phyloP scores from a whole-genome alignment of 1,140 invertebrate genomes.

The Cyclargus thomasi region DNA sequence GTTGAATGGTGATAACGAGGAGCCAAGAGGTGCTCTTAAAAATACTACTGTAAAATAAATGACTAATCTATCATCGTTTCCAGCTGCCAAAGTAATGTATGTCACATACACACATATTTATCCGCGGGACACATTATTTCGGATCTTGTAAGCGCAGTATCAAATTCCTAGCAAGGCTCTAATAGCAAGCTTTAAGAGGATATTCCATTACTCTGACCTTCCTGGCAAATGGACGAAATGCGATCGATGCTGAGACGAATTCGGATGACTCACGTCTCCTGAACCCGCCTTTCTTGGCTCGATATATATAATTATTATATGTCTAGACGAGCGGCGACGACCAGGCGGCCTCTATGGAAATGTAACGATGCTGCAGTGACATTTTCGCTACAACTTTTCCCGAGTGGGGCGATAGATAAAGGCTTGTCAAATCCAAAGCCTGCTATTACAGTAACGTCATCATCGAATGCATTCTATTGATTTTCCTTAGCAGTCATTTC shows the following conservation, averaged over 20 bases:
- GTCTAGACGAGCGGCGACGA: slow-evolving; percentile 67
- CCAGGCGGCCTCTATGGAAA: slow-evolving; percentile 60
- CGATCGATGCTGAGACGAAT: slow-evolving; percentile 62
- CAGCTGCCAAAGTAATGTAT: too few relatives aligned
- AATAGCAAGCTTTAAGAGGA: slow-evolving; percentile 42
- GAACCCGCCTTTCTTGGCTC: slow-evolving; percentile 61
- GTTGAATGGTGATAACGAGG: background rate
- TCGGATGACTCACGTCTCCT: slow-evolving; percentile 60
- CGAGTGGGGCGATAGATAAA: background rate
- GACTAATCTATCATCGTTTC: background rate
- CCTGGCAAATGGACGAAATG: slow-evolving; percentile 47
- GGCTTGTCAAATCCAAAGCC: background rate
- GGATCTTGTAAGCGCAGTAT: slow-evolving; percentile 5
- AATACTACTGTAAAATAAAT: background rate
- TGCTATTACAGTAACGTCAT: background rate
- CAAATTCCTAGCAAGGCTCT: slow-evolving; percentile 28
- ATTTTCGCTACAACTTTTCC: slow-evolving; percentile 30
- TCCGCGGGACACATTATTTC: too few relatives aligned
- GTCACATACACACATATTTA: too few relatives aligned
- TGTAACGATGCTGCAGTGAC: slow-evolving; percentile 51
- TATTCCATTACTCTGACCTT: slow-evolving; percentile 60
- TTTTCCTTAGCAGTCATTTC: background rate
- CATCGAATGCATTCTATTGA: slow-evolving; percentile 13
- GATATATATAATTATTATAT: slow-evolving; percentile 67
- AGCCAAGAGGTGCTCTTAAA: background rate